Conservation (phyloP, 2,888 invertebrate species). For the Xestia sexstrigata region DNA sequence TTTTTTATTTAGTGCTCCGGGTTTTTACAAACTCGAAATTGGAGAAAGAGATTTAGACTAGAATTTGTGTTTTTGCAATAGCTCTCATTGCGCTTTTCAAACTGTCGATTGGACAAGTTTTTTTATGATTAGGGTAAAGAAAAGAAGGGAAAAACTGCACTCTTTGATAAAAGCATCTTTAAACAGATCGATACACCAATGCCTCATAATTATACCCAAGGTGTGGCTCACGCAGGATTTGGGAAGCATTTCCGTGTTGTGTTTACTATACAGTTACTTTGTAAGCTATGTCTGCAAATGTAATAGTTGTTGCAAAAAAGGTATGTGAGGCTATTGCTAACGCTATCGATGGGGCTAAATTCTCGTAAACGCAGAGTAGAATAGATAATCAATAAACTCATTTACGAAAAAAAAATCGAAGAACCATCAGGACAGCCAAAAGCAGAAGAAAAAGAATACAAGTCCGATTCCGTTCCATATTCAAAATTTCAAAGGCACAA, state of each 20-base stretch:
- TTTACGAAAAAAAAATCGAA: neutral
- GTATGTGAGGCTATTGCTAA: neutral
- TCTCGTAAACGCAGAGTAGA: neutral
- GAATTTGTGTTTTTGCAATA: neutral
- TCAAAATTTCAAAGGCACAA: neutral
- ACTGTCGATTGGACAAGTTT: neutral
- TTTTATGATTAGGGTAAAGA: neutral
- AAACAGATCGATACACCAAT: neutral
- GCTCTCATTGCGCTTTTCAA: neutral
- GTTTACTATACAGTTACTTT: neutral
- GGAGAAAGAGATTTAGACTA: neutral
- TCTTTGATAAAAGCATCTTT: neutral
- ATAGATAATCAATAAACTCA: neutral
- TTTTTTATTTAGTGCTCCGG: conserved; percentile 30
- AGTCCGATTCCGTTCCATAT: neutral
- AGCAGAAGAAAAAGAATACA: neutral
- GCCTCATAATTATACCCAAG: neutral
- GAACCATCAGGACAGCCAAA: neutral
- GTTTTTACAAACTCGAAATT: neutral
- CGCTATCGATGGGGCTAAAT: neutral
- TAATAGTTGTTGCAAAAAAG: neutral
- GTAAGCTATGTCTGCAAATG: neutral
- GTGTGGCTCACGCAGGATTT: neutral
- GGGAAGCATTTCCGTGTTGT: neutral
- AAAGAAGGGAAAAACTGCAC: neutral